Conservation (phyloP, 2,113 vertebrate species). For the mouse (Mus musculus) region GRCm39 chr11:47542001-47542500, state of each 20-base stretch:
- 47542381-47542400: not conserved
- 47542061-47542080: not conserved
- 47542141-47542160: too few species aligned
- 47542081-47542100: not conserved
- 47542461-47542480: too few species aligned
- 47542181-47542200: not conserved
- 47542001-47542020: not conserved
- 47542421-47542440: too few species aligned
- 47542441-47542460: too few species aligned
- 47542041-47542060: not conserved
- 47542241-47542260: not conserved
- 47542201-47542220: not conserved
- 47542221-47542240: too few species aligned
- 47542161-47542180: not conserved
- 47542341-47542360: not conserved
- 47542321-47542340: not conserved
- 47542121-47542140: not conserved
- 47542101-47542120: not conserved
- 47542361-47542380: rapidly evolving
- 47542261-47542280: rapidly evolving
- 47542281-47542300: not conserved
- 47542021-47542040: not conserved
- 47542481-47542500: too few species aligned
- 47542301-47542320: not conserved
- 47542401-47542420: not conserved